Base-by-base conservation (phyloP, 2,888 invertebrate species). In the Craniophora ligustri region DNA sequence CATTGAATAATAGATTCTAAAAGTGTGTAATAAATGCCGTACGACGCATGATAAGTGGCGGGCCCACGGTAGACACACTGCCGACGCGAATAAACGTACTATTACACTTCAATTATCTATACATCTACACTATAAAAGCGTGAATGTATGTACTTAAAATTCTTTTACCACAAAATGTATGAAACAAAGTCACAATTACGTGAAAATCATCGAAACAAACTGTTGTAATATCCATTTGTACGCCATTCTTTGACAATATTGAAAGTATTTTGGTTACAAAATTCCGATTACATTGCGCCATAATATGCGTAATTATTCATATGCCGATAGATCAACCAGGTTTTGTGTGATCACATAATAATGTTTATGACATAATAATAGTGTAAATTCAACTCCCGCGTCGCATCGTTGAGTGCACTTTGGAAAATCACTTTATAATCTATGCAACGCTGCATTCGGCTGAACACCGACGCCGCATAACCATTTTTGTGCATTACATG, bases 391-490 rank as follows among this genome's bases (percentile, higher is more conserved):
- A 68, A 72, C 72, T 73, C 64, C 54, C 56, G 51, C 67, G 65
- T 55, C 54, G 72, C 66, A 64, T 66, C 58, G 69, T 57, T 72
- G 79, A 85, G 85, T 81, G 87, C 86, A 84, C 86, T 88, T 81
- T 73, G 75, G 76, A 79, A 86, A 87, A 87, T 88, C 85, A 86
- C 85, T 86, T 85, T 85, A 86, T 87, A 85, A 86, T 84, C 85
- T 80, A 84, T 85, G 82, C 80, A 80, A 71, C 72, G 67, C 71
- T 63, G 67, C 70, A 75, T 74, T 74, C 45, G 56, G 58, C 56
- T 57, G 58, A 61, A 62, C 65, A 57, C 55, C 58, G 51, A 51
- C 55, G 66, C 67, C 61, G 59, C 75, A 76, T 76, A 78, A 78
- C 78, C 76, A 81, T 85, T 86, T 84, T 85, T 81, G 78, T 79